Evolutionary conservation across 37 sponge, comb jelly and placozoan genomes (phyloP).

Genomic region (Mnemiopsis leidyi): DNA sequence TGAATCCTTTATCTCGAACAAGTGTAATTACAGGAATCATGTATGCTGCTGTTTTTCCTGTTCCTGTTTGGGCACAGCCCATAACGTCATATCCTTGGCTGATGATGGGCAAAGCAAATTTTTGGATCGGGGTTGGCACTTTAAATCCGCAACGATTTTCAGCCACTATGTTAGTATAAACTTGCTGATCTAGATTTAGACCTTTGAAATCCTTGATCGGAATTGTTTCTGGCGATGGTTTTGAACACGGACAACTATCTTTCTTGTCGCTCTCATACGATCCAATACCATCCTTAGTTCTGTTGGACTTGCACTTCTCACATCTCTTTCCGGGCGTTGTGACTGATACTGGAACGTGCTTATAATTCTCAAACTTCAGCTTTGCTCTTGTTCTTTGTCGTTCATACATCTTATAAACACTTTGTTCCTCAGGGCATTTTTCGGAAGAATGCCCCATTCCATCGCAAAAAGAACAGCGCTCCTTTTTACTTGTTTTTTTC

Average conservation of each 20-base stretch:
- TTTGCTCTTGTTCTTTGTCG: neutral
- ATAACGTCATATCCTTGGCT: constrained; percentile 81
- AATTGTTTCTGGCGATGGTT: neutral
- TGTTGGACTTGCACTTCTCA: neutral
- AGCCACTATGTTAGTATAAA: neutral
- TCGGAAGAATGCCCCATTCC: neutral
- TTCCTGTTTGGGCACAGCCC: constrained; percentile 97
- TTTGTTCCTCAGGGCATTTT: neutral
- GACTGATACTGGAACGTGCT: neutral
- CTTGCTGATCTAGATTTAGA: neutral
- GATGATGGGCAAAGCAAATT: constrained; percentile 82
- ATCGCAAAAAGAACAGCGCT: no score
- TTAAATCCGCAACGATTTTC: neutral
- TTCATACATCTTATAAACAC: neutral
- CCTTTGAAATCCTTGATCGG: neutral
- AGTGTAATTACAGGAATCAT: constrained; percentile 83
- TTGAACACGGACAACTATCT: neutral
- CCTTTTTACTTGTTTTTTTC: no score
- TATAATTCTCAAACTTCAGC: neutral
- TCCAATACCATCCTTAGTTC: neutral
- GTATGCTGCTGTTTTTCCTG: constrained; percentile 97
- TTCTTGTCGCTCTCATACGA: neutral
- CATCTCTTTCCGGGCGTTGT: neutral
- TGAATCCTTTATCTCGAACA: constrained; percentile 70
- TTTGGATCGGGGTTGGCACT: constrained; percentile 89